A percentile compares a stretch with the other conserved stretches of the same genome.
Evolutionary conservation across 2,113 vertebrate species (phyloP).

Genomic region (Epinephelus lanceolatus): DNA sequence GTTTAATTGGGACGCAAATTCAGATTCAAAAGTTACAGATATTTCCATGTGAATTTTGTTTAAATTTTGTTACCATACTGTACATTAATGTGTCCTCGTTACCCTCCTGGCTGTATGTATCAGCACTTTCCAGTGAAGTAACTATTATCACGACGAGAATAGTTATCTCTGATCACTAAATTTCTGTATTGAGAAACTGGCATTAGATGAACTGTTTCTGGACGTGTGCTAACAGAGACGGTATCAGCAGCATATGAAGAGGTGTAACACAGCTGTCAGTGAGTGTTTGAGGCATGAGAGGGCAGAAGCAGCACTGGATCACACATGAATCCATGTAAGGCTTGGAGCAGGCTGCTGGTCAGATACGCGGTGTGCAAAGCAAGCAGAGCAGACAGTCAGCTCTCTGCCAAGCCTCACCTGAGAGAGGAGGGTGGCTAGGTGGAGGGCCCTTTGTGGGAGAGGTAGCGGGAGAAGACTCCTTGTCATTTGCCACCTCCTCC

Average conservation of each 20-base stretch:
- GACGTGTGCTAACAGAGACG: conserved; percentile 4
- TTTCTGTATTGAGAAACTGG: not conserved
- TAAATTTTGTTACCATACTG: not conserved
- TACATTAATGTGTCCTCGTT: not conserved
- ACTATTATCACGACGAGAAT: not conserved
- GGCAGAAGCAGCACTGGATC: conserved; percentile 33
- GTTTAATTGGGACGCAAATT: not conserved
- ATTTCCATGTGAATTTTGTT: not conserved
- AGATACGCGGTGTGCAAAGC: not conserved
- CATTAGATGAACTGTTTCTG: not conserved
- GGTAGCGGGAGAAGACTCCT: conserved; percentile 76
- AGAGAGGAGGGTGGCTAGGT: conserved; percentile 68
- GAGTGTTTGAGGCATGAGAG: conserved; percentile 29
- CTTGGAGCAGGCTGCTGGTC: conserved; percentile 36
- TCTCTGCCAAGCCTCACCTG: conserved; percentile 83
- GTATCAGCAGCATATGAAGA: not conserved
- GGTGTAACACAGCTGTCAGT: conserved; percentile 62
- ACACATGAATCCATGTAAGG: not conserved
- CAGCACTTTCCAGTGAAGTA: not conserved
- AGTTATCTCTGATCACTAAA: not conserved
- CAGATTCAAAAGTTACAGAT: not conserved
- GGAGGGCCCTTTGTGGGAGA: conserved; percentile 79
- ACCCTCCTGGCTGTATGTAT: not conserved
- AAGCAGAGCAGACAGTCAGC: conserved; percentile 32
- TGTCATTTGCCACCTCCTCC: conserved; percentile 84